phyloP scores from a whole-genome alignment of 2,113 vertebrate genomes.

The Ramphastos sulfuratus region DNA sequence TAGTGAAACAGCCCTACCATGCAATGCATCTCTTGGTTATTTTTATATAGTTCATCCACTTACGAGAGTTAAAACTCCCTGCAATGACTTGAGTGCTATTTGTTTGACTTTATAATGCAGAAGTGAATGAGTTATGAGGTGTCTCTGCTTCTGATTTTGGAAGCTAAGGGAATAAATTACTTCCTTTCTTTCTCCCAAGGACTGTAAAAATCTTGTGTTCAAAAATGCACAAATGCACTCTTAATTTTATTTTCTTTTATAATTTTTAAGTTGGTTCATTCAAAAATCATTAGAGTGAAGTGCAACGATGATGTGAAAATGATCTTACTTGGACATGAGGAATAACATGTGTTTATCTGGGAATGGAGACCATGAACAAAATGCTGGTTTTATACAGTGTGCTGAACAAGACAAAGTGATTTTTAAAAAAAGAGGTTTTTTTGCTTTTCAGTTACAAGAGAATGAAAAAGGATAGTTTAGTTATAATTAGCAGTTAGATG shows the following conservation, averaged over 20 bases:
- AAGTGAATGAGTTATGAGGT: neutral
- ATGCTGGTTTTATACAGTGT: neutral
- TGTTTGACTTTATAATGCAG: neutral
- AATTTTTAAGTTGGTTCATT: neutral
- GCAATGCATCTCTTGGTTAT: neutral
- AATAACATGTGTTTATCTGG: neutral
- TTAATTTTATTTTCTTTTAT: neutral
- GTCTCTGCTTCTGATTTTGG: neutral
- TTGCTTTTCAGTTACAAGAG: neutral
- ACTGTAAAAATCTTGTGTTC: neutral
- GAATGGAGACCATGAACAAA: neutral
- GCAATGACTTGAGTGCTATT: neutral
- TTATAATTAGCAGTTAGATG: neutral
- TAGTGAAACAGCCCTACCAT: neutral
- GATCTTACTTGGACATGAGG: neutral
- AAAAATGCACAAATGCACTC: neutral
- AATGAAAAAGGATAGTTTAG: neutral
- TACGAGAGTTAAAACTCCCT: neutral
- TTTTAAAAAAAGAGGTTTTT: neutral
- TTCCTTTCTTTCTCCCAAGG: neutral
- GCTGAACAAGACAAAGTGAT: neutral
- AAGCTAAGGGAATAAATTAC: neutral
- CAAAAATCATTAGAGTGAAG: neutral
- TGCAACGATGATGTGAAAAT: neutral
- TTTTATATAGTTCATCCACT: neutral